Evolutionary conservation across 2,888 invertebrate species (phyloP).

Genomic region (Nysson spinosus): DNA sequence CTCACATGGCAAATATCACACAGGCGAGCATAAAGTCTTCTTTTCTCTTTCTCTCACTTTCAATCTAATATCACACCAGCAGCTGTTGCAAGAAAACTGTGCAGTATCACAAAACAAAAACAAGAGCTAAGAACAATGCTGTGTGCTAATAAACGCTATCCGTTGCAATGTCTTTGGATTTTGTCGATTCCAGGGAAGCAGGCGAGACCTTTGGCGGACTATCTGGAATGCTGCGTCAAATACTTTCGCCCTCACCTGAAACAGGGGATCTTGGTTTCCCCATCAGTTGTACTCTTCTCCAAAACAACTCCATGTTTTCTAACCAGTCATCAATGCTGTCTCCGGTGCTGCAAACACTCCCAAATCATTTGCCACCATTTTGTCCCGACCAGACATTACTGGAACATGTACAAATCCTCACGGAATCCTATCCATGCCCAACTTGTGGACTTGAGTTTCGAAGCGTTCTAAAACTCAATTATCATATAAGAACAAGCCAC

Average conservation of each 20-base stretch:
- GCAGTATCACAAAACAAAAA: slow-evolving; percentile 44
- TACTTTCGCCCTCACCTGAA: slow-evolving; percentile 74
- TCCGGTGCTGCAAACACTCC: slow-evolving; percentile 63
- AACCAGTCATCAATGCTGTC: slow-evolving; percentile 67
- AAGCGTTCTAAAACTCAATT: slow-evolving; percentile 71
- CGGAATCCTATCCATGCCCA: slow-evolving; percentile 70
- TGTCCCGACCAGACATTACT: slow-evolving; percentile 52
- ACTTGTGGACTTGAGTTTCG: slow-evolving; percentile 74
- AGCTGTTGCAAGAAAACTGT: slow-evolving; percentile 62
- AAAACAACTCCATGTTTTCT: slow-evolving; percentile 62
- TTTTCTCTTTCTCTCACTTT: slow-evolving; percentile 26
- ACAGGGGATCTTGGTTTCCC: slow-evolving; percentile 62
- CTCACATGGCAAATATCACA: slow-evolving; percentile 64
- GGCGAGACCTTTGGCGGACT: slow-evolving; percentile 75
- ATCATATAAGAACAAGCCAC: slow-evolving; percentile 72
- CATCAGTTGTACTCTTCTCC: slow-evolving; percentile 62
- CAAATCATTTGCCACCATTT: slow-evolving; percentile 44
- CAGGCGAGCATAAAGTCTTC: slow-evolving; percentile 33
- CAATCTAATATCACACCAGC: slow-evolving; percentile 55
- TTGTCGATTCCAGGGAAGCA: slow-evolving; percentile 74
- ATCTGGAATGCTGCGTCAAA: slow-evolving; percentile 76
- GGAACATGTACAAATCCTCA: slow-evolving; percentile 67
- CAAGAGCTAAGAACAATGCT: slow-evolving; percentile 34
- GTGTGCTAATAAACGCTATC: slow-evolving; percentile 43
- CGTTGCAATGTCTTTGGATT: slow-evolving; percentile 72